phyloP scores from a whole-genome alignment of 2,888 invertebrate genomes.

The Leptogaster cylindrica region DNA sequence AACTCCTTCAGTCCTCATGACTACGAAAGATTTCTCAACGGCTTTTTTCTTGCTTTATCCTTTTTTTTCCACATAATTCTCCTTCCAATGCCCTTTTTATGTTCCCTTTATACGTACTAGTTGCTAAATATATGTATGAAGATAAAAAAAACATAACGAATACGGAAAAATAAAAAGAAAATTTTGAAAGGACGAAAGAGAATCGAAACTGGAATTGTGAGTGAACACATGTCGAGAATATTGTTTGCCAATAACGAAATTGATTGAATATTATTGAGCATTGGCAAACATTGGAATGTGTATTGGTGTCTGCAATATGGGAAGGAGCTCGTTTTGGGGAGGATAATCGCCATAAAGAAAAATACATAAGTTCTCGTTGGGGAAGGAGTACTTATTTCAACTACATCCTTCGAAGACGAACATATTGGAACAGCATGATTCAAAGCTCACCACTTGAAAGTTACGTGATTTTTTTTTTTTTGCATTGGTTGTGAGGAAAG shows the following conservation, averaged over 20 bases:
- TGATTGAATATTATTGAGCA: constrained; percentile 27
- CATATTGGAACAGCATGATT: no score
- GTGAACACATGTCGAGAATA: constrained; percentile 13
- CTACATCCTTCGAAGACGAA: no score
- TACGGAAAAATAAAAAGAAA: neutral
- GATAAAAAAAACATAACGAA: neutral
- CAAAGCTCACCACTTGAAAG: no score
- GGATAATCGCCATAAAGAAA: no score
- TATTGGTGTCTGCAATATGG: no score
- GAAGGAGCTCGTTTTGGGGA: no score
- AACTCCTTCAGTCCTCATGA: neutral
- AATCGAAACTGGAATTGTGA: neutral
- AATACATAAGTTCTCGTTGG: no score
- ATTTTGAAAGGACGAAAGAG: no score
- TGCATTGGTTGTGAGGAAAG: no score
- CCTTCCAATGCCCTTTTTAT: neutral
- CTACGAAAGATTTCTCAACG: neutral
- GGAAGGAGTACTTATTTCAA: no score
- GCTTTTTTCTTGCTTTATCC: neutral
- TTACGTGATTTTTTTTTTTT: no score
- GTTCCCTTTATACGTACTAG: neutral
- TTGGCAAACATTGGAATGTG: constrained; percentile 3
- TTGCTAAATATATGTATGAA: constrained; percentile 6
- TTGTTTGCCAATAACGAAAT: constrained; percentile 23
- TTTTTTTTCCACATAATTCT: neutral